Base-by-base conservation (phyloP, 1,140 invertebrate species). In the Daktulosphaira vitifoliae region DNA sequence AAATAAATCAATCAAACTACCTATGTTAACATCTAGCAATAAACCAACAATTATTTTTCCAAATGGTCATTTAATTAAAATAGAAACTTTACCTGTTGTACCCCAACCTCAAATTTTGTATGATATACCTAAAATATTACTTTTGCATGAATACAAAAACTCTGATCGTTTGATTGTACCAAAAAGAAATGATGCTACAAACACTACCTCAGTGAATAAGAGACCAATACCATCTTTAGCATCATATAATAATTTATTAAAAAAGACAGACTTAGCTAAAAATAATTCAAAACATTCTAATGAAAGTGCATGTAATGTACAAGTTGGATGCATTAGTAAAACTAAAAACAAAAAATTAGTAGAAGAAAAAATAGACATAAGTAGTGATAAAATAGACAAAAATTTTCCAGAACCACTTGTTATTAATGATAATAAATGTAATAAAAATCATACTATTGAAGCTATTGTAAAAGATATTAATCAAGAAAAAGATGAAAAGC, bases 181-280 rank as follows among this genome's bases (percentile, higher is more conserved):
- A n/a, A 66, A 66, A 62, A 54, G 62, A 18, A 49, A 46, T 26
- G 54, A 38, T 38, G 53, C 23, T 15, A 66, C 66, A 26, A 26
- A 49, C 16, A 66, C 66, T 39, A 66, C 66, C 16, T 66, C 54
- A 22, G 38, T 62, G 4, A 66, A 66, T 29, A 66, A 66, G 5
- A 59, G 54, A 44, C 66, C 66, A 38, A 66, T 66, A 15, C 66
- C 66, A 38, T 54, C 66, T 67, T 26, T 59, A 62, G 25, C 25
- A 29, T 18, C 56, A 18, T 62, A 62, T 2, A 62, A 62, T 42
- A 37, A 56, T 39, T 22, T 37, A n/a, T 38, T 70, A 70, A 54
- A 74, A 70, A 65, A 18, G 5, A 42, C 8, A 59, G 5, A 39
- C 68, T 18, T 73, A 70, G 64, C 68, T 69, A 13, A 44, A n/a